Conservation (phyloP, 1,140 invertebrate genomes). For the Conus ventricosus region DNA sequence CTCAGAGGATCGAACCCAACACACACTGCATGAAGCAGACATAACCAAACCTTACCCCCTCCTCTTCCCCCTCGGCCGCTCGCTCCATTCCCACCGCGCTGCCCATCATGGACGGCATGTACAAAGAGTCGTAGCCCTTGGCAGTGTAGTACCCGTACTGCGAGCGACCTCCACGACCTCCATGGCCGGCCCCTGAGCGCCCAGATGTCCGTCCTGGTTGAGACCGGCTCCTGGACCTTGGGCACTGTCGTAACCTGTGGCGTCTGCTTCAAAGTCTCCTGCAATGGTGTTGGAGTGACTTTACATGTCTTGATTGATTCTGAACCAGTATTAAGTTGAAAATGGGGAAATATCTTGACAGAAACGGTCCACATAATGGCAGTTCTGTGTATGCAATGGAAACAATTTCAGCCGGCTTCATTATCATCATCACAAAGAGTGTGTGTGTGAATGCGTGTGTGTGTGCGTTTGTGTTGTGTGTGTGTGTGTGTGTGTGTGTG, state of each 20-base stretch:
- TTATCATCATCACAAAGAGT: no score
- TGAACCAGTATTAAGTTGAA: no score
- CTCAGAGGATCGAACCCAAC: background rate
- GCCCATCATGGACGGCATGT: constrained; percentile 52
- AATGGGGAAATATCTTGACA: no score
- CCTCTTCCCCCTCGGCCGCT: constrained; percentile 53
- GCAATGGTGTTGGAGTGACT: background rate
- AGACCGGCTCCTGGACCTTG: constrained; percentile 55
- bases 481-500: no score
- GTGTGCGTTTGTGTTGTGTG: no score
- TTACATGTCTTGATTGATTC: no score
- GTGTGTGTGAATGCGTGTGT: no score
- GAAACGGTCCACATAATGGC: no score
- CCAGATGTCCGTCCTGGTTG: constrained; percentile 37
- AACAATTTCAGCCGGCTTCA: no score
- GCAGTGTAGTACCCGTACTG: constrained; percentile 56
- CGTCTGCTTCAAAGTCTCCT: constrained; percentile 66
- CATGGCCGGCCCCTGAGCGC: constrained; percentile 62
- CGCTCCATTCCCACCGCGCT: constrained; percentile 55
- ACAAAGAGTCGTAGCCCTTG: constrained; percentile 59
- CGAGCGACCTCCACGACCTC: constrained; percentile 60
- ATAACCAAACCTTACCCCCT: constrained; percentile 52
- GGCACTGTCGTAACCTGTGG: constrained; percentile 51
- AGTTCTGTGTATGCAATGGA: no score
- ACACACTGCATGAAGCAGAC: background rate